Evolutionary conservation across 2,113 vertebrate genomes (phyloP).

Genomic region (Athene noctua): DNA sequence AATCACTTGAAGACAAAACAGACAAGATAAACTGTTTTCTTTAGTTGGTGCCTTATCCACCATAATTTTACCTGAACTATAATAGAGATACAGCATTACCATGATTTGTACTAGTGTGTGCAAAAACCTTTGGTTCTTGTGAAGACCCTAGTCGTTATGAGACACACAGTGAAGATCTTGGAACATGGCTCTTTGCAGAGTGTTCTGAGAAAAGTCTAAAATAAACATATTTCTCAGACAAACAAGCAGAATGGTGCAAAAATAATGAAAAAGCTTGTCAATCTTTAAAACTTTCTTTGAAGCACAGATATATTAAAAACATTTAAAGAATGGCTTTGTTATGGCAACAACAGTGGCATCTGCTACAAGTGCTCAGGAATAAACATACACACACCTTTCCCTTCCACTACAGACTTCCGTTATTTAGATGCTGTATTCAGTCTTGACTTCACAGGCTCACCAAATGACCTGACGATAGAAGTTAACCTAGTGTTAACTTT

Average conservation of each 20-base stretch:
- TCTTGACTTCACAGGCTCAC: neutral
- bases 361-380: neutral
- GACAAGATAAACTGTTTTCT: neutral
- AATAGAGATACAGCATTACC: neutral
- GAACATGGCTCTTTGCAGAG: neutral
- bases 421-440: neutral
- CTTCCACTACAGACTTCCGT: neutral
- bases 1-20: neutral
- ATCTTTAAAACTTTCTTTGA: neutral
- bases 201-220: neutral
- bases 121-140: neutral
- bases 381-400: neutral
- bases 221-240: neutral
- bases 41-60: neutral
- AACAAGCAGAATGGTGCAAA: neutral
- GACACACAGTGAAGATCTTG: neutral
- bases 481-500: neutral
- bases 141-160: neutral
- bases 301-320: neutral
- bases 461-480: neutral
- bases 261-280: neutral
- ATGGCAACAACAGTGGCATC: neutral
- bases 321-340: neutral
- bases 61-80: neutral
- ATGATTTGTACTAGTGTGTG: neutral